Conservation (phyloP, 2,113 vertebrate species). For the Lontra canadensis region DNA sequence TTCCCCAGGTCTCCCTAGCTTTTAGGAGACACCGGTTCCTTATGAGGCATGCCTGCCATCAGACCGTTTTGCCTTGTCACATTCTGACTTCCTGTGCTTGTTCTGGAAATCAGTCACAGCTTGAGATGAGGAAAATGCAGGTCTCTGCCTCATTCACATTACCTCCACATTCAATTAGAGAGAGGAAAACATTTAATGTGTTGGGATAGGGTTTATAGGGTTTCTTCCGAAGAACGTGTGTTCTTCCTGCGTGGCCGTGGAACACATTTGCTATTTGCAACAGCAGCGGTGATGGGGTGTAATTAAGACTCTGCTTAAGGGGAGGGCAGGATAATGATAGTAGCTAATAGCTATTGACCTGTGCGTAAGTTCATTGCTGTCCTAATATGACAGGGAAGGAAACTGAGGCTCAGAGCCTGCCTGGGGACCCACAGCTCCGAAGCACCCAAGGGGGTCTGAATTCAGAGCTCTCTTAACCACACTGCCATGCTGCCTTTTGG, state of each 20-base stretch:
- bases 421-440: not conserved
- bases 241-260: not conserved
- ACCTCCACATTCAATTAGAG: not conserved
- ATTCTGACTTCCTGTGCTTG: not conserved
- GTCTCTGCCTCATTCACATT: not conserved
- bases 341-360: not conserved
- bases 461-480: not conserved
- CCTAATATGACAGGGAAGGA: not conserved
- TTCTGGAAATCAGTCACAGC: slow-evolving; percentile 24
- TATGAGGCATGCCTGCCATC: not conserved
- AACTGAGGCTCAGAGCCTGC: not conserved
- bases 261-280: slow-evolving; percentile 31
- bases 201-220: not conserved
- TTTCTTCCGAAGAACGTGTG: not conserved
- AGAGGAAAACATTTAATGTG: not conserved
- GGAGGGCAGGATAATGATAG: not conserved
- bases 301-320: not conserved
- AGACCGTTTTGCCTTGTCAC: not conserved
- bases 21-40: not conserved
- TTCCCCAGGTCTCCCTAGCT: not conserved
- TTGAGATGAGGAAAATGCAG: slow-evolving; percentile 20
- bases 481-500: not conserved
- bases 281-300: not conserved
- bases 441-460: not conserved
- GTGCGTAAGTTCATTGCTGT: not conserved